Percentiles rank a stretch among this genome's conserved stretches.
phyloP scores from a whole-genome alignment of 2,888 invertebrate species.

The Diaperis boleti region DNA sequence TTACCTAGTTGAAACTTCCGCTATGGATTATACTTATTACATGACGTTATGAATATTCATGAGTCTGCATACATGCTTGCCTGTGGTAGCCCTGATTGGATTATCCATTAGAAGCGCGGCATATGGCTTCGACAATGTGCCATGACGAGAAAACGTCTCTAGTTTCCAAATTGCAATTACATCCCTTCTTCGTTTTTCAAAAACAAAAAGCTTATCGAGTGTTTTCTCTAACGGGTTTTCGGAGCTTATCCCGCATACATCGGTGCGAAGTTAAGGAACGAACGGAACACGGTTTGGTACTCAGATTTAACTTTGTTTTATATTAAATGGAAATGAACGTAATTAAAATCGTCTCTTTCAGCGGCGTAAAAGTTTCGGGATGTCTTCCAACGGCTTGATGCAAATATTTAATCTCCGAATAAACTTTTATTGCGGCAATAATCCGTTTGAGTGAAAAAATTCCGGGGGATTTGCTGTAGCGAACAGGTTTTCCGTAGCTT shows the following conservation, averaged over 20 bases:
- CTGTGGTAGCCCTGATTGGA: slow-evolving; percentile 40
- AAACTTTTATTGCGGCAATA: slow-evolving; percentile 25
- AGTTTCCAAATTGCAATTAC: slow-evolving; percentile 34
- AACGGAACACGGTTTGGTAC: slow-evolving; percentile 49
- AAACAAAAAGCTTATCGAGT: slow-evolving; percentile 32
- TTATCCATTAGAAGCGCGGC: slow-evolving; percentile 45
- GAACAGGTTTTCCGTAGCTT: too few species aligned
- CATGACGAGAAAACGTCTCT: slow-evolving; percentile 21
- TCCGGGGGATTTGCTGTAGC: too few species aligned
- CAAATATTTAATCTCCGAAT: slow-evolving; percentile 44
- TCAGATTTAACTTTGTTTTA: slow-evolving; percentile 47
- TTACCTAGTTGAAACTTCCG: slow-evolving; percentile 41
- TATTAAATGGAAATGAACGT: slow-evolving; percentile 50
- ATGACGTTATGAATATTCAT: slow-evolving; percentile 48
- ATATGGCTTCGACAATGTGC: slow-evolving; percentile 42
- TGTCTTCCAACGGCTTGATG: slow-evolving; percentile 30
- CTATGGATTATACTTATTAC: slow-evolving; percentile 46
- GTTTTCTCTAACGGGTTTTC: slow-evolving; percentile 23
- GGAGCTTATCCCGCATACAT: slow-evolving; percentile 42
- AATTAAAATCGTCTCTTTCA: slow-evolving; percentile 47
- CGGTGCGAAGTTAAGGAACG: slow-evolving; percentile 43
- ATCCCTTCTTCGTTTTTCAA: slow-evolving; percentile 24
- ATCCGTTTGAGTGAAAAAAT: slow-evolving; percentile 12
- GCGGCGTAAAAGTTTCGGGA: slow-evolving; percentile 41
- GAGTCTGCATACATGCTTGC: slow-evolving; percentile 44